A percentile compares a stretch with the other conserved stretches of the same genome.
Conservation (phyloP, 1,140 invertebrate species). For the Homarus americanus region DNA sequence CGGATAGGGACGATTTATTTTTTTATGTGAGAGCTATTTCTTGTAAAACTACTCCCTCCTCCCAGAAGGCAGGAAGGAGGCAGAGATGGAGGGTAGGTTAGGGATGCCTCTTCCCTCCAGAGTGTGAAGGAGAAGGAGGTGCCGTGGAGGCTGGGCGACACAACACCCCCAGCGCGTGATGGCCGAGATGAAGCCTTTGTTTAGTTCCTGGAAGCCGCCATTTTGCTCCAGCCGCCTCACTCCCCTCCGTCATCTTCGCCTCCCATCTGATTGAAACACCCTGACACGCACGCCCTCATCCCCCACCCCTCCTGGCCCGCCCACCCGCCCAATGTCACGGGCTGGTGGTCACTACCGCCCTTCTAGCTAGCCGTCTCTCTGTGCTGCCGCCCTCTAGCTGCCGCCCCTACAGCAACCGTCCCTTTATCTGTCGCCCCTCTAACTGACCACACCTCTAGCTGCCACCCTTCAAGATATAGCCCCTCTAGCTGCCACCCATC, state of each 20-base stretch:
- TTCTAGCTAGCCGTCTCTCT: too few relatives aligned
- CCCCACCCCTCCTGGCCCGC: neutral
- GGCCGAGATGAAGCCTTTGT: conserved; percentile 45
- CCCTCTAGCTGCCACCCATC: too few relatives aligned
- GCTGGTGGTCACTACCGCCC: too few relatives aligned
- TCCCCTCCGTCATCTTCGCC: conserved; percentile 18
- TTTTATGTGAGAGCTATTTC: too few relatives aligned
- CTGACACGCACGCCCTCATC: conserved; percentile 4
- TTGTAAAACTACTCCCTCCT: neutral
- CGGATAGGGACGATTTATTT: too few relatives aligned
- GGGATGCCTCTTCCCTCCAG: neutral
- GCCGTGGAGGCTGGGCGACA: neutral
- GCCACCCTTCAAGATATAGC: too few relatives aligned
- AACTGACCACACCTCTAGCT: too few relatives aligned
- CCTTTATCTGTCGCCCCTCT: too few relatives aligned
- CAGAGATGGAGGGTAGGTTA: neutral
- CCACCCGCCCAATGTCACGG: neutral
- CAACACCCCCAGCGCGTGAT: conserved; percentile 31
- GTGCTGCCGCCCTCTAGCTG: too few relatives aligned
- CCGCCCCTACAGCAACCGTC: too few relatives aligned
- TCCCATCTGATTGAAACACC: neutral
- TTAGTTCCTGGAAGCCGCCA: conserved; percentile 46
- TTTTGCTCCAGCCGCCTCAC: conserved; percentile 25
- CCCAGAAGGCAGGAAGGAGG: neutral
- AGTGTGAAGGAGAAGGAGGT: neutral